A percentile compares a stretch with the other conserved stretches of the same genome.
phyloP scores from a whole-genome alignment of 2,113 vertebrate genomes.

The Myxocyprinus asiaticus region DNA sequence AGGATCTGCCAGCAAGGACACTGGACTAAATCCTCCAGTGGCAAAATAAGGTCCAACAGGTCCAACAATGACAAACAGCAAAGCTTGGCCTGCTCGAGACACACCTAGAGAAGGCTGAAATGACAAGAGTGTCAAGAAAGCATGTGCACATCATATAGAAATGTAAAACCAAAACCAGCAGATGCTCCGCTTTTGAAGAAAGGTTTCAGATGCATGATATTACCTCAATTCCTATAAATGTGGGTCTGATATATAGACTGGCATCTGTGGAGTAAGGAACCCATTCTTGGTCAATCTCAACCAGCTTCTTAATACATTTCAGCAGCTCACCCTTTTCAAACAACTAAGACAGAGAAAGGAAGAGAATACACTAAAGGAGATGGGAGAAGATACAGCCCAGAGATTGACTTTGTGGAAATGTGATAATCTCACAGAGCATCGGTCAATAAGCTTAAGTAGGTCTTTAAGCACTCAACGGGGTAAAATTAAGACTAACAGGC shows the following conservation, averaged over 20 bases:
- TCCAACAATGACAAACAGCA: conserved; percentile 83
- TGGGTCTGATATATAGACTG: conserved; percentile 89
- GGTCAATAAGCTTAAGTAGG: conserved; percentile 25
- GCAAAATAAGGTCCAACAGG: conserved; percentile 87
- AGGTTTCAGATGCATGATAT: neutral
- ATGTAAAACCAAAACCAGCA: neutral
- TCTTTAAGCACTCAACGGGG: neutral
- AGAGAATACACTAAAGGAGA: neutral
- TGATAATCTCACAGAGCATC: neutral
- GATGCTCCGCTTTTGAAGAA: no score
- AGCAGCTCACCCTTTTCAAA: conserved; percentile 82
- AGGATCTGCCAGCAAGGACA: conserved; percentile 86
- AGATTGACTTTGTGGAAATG: neutral
- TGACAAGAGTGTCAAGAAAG: neutral
- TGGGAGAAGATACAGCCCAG: no score
- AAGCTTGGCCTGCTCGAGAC: conserved; percentile 63
- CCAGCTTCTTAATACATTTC: conserved; percentile 82
- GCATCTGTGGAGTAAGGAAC: conserved; percentile 74
- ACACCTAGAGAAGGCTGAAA: conserved; percentile 84
- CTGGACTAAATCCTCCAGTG: conserved; percentile 78
- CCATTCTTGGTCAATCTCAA: conserved; percentile 86
- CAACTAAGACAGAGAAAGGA: conserved; percentile 61
- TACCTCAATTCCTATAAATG: conserved; percentile 85
- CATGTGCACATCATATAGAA: neutral
- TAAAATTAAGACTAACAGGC: conserved; percentile 75